A percentile compares a stretch with the other conserved stretches of the same genome.
These are phyloP conservation scores for Drosophila leonis DNA, from an alignment of 2,888 invertebrate species.

Conservation along the genomic window DNA sequence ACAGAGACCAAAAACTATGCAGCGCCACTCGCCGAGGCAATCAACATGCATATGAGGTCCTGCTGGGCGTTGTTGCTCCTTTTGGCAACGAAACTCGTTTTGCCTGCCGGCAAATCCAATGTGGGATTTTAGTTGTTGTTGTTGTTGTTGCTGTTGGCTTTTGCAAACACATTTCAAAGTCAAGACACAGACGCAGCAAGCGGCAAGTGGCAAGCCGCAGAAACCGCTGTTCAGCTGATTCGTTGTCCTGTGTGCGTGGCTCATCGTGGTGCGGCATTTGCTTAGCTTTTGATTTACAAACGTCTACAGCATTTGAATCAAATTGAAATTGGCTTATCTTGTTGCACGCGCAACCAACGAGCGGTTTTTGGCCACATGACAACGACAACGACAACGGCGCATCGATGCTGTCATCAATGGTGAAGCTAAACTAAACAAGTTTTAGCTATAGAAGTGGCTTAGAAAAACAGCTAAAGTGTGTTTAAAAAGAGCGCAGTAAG, in stretches of 20 bases:
- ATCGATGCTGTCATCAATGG: not conserved
- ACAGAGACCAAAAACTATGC: constrained; percentile 31
- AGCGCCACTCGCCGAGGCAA: constrained; percentile 45
- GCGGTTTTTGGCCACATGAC: constrained; percentile 51
- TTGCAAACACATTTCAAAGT: constrained; percentile 70
- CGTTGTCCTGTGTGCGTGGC: constrained; percentile 4
- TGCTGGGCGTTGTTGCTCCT: constrained; percentile 27
- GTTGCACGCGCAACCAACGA: constrained; percentile 68
- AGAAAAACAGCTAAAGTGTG: constrained; percentile 1
- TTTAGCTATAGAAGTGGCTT: not conserved
- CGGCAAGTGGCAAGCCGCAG: constrained; percentile 27
- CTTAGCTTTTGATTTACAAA: constrained; percentile 69
- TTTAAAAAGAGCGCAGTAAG: not conserved
- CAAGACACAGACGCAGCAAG: constrained; percentile 45
- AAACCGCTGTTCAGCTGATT: constrained; percentile 27
- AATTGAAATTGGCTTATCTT: constrained; percentile 81
- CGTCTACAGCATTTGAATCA: constrained; percentile 72
- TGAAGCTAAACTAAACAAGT: not conserved
- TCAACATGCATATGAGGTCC: constrained; percentile 69
- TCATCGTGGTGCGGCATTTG: constrained; percentile 33
- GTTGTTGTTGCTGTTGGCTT: constrained; percentile 38
- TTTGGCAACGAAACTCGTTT: constrained; percentile 9
- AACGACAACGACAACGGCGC: not conserved
- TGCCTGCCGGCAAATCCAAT: constrained; percentile 7
- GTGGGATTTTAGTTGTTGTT: constrained; percentile 10